Percentiles rank a stretch among this genome's conserved stretches.
These are phyloP conservation scores for Hydractinia echinata DNA, from an alignment of 30 jellyfish, hydroid and myxozoan genomes.

Conservation along the genomic window DNA sequence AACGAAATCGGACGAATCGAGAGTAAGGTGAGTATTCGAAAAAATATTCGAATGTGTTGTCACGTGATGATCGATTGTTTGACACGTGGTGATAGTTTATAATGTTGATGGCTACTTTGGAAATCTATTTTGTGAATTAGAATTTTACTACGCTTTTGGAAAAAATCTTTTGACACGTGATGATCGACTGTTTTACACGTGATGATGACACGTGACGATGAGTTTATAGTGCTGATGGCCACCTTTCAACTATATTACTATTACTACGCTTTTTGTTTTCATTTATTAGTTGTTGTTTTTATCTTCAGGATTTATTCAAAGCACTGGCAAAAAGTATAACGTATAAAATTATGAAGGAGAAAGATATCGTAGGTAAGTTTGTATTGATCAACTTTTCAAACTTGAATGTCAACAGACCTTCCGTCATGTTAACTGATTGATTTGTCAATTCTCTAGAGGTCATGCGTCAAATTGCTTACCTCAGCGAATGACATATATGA, in stretches of 20 bases:
- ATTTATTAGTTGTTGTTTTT: not conserved
- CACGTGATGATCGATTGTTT: not conserved
- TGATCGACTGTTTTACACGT: too few relatives aligned
- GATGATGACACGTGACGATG: not conserved
- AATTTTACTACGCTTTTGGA: not conserved
- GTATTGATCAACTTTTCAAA: too few relatives aligned
- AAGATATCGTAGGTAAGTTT: slow-evolving; percentile 37
- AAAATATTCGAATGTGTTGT: too few relatives aligned
- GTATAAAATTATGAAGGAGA: slow-evolving; percentile 39
- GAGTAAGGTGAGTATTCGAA: slow-evolving; percentile 35
- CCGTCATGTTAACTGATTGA: too few relatives aligned
- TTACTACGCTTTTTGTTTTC: not conserved
- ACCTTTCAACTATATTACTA: not conserved
- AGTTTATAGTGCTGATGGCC: not conserved
- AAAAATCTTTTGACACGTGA: not conserved
- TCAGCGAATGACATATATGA: too few relatives aligned
- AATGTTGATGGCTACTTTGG: not conserved
- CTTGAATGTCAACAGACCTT: too few relatives aligned
- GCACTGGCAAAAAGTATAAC: slow-evolving; percentile 67
- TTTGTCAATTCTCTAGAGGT: too few relatives aligned
- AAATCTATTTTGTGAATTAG: not conserved
- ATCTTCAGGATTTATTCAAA: slow-evolving; percentile 52
- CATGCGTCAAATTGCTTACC: too few relatives aligned
- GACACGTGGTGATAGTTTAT: too few relatives aligned
- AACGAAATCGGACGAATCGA: slow-evolving; percentile 40